These are phyloP conservation scores for Ceratotherium simum DNA, from an alignment of 2,113 vertebrate species.

Conservation along the genomic window DNA sequence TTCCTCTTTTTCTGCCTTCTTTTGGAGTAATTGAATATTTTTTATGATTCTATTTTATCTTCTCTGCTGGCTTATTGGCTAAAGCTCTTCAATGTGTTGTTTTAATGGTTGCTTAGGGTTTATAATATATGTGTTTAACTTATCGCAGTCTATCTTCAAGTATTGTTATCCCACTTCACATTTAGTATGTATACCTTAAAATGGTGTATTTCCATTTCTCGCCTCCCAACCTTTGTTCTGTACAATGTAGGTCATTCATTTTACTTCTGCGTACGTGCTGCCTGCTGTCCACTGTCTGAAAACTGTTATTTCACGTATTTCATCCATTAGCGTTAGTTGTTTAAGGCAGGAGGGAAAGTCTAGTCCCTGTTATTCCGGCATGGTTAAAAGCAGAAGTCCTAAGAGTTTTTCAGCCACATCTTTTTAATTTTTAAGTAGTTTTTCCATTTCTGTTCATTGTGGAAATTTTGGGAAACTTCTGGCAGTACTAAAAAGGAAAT, in stretches of 20 bases:
- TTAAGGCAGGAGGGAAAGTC: background rate
- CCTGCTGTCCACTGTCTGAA: background rate
- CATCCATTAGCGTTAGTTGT: background rate
- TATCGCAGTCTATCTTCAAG: background rate
- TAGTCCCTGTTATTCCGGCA: background rate
- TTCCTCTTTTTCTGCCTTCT: background rate
- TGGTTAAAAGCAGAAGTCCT: background rate
- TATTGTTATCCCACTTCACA: background rate
- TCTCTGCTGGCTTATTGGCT: background rate
- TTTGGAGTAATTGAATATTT: background rate
- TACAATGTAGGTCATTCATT: background rate
- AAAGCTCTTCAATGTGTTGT: background rate
- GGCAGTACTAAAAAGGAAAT: background rate
- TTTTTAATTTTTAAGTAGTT: background rate
- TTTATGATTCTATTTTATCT: background rate
- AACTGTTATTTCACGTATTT: background rate
- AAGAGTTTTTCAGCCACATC: background rate
- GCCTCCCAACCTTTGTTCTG: background rate
- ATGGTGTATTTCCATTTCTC: background rate
- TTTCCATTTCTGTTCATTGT: background rate
- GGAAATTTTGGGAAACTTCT: background rate
- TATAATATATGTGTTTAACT: background rate
- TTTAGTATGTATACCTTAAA: background rate
- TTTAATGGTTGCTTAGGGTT: background rate
- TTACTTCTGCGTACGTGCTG: background rate